These are phyloP conservation scores for Rutilus rutilus DNA, from an alignment of 2,113 vertebrate species.

Conservation along the genomic window DNA sequence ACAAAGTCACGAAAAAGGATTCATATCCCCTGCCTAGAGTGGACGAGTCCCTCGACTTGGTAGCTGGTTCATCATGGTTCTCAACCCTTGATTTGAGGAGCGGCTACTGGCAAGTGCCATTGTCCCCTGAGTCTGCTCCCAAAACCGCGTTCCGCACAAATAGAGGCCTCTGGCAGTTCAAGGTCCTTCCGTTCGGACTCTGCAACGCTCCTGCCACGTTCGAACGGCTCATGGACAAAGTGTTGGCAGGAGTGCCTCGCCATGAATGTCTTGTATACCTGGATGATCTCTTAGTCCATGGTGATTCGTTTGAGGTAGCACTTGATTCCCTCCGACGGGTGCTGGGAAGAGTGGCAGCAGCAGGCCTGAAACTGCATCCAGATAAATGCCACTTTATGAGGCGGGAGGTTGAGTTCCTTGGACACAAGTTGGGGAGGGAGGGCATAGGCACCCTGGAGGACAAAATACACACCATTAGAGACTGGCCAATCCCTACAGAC, in stretches of 20 bases:
- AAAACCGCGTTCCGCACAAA: too few relatives aligned
- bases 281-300: conserved; percentile 32
- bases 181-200: too few relatives aligned
- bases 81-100: too few relatives aligned
- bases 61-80: too few relatives aligned
- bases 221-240: neutral
- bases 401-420: conserved; percentile 28
- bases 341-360: conserved; percentile 19
- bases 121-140: too few relatives aligned
- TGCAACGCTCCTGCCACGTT: too few relatives aligned
- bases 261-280: conserved; percentile 31
- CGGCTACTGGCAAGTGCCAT: too few relatives aligned
- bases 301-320: neutral
- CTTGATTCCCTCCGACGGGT: neutral
- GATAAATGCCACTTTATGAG: conserved; percentile 52
- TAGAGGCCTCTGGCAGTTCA: too few relatives aligned
- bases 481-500: neutral
- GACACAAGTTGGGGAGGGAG: conserved; percentile 8
- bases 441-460: neutral
- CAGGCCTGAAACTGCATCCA: conserved; percentile 41
- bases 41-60: too few relatives aligned
- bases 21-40: too few relatives aligned
- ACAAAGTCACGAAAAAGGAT: too few relatives aligned
- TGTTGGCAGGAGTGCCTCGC: neutral
- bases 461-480: neutral